These are phyloP conservation scores for Operophtera brumata DNA, from an alignment of 2,888 invertebrate genomes.

Conservation along the genomic window DNA sequence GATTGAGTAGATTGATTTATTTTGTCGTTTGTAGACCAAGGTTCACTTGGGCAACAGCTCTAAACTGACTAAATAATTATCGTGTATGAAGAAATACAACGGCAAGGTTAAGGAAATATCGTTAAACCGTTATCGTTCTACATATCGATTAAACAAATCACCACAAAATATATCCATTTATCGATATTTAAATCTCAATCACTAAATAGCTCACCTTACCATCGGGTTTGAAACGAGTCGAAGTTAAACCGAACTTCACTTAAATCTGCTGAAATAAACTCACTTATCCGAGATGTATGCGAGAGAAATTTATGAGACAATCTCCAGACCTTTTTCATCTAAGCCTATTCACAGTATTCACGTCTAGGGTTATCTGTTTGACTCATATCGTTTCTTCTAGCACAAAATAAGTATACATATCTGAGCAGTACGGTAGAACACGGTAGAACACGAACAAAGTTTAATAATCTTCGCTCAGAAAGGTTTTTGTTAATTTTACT, in stretches of 20 bases:
- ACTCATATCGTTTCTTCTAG: background rate
- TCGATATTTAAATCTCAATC: constrained; percentile 16
- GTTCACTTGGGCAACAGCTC: no score
- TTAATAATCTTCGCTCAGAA: no score
- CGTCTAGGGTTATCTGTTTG: background rate
- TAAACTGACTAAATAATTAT: no score
- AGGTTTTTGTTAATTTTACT: no score
- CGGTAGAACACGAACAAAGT: background rate
- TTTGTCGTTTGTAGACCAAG: no score
- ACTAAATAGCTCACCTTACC: constrained; percentile 20
- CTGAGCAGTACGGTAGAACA: background rate
- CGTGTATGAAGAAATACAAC: no score
- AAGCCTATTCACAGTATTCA: background rate
- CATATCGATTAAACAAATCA: background rate
- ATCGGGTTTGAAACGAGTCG: constrained; percentile 41
- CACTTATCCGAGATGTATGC: constrained; percentile 66
- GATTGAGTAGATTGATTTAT: no score
- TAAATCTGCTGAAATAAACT: constrained; percentile 71
- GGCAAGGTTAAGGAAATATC: no score
- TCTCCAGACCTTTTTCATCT: constrained; percentile 2
- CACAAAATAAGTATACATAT: background rate
- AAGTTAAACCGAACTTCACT: constrained; percentile 51
- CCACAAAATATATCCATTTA: background rate
- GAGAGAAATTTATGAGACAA: constrained; percentile 60
- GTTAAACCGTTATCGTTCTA: no score